Percentiles rank a stretch among this genome's conserved stretches.
These are phyloP conservation scores for Agrilus planipennis DNA, from an alignment of 1,140 invertebrate species.

Conservation along the genomic window DNA sequence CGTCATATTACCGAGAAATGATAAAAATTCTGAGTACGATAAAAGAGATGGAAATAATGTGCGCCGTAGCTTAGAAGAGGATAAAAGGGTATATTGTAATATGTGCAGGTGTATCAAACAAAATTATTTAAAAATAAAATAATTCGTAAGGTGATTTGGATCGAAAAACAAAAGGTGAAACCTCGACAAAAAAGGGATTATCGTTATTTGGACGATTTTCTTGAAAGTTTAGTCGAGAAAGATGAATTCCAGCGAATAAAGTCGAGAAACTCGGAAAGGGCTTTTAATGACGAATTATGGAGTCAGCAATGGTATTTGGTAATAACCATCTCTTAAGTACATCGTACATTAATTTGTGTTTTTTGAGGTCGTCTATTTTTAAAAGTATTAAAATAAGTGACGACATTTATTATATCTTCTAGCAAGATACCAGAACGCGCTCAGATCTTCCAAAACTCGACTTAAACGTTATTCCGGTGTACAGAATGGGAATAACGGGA, in stretches of 20 bases:
- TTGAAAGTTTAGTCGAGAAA: constrained; percentile 15
- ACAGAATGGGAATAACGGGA: constrained; percentile 66
- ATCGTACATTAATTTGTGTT: constrained; percentile 3
- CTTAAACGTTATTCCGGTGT: constrained; percentile 67
- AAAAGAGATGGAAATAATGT: constrained; percentile 28
- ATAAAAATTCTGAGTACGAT: constrained; percentile 27
- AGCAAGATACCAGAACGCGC: constrained; percentile 52
- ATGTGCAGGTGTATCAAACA: background rate
- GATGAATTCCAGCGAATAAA: constrained; percentile 15
- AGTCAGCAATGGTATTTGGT: constrained; percentile 87
- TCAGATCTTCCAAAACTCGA: constrained; percentile 52
- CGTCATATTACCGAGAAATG: constrained; percentile 36
- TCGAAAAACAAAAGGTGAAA: constrained; percentile 53
- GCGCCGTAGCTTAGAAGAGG: constrained; percentile 29
- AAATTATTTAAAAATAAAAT: constrained; percentile 9
- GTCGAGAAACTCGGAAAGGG: constrained; percentile 11
- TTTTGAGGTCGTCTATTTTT: background rate
- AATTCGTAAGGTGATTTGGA: constrained; percentile 49
- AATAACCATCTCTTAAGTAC: too few species aligned
- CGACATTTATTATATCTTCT: constrained; percentile 20
- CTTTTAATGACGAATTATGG: constrained; percentile 81
- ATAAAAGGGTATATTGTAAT: constrained; percentile 23
- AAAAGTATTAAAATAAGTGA: background rate
- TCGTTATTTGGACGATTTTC: constrained; percentile 16
- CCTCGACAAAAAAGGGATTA: constrained; percentile 51